phyloP scores from a whole-genome alignment of 2,797 vertebrate genomes.

The Sciurus carolinensis region DNA sequence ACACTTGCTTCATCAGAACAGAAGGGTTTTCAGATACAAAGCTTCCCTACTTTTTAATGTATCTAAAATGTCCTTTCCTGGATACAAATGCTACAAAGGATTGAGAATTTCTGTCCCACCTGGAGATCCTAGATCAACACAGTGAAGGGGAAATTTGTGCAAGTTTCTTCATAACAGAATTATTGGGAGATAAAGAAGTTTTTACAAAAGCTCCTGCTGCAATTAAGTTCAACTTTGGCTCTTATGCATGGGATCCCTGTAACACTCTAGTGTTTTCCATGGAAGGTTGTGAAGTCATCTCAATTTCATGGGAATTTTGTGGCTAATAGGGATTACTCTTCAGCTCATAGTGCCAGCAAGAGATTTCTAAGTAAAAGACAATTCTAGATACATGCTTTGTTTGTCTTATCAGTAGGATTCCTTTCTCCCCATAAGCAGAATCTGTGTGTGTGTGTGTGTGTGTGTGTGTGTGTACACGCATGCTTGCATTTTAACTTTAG shows the following conservation, averaged over 20 bases:
- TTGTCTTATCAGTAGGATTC: background rate
- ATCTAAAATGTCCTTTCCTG: background rate
- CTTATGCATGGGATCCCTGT: background rate
- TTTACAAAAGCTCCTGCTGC: background rate
- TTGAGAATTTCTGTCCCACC: background rate
- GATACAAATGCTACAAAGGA: background rate
- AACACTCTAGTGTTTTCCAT: background rate
- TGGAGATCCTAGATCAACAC: background rate
- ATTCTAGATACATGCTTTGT: background rate
- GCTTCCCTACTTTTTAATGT: background rate
- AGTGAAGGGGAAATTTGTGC: background rate
- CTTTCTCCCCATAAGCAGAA: background rate
- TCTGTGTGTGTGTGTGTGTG: background rate
- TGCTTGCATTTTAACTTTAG: conserved; percentile 23
- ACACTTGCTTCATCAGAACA: background rate
- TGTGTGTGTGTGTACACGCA: background rate
- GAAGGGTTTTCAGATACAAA: conserved; percentile 1
- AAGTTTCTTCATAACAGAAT: background rate
- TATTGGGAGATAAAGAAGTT: conserved; percentile 7
- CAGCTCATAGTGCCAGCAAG: background rate
- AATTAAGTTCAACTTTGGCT: background rate
- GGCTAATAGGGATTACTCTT: conserved; percentile 31
- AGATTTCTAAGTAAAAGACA: conserved; percentile 44
- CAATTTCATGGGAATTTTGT: conserved; percentile 23
- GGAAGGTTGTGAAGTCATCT: conserved; percentile 25